Evolutionary conservation across 2,888 invertebrate genomes (phyloP).

Genomic region (Morinoia aosen): DNA sequence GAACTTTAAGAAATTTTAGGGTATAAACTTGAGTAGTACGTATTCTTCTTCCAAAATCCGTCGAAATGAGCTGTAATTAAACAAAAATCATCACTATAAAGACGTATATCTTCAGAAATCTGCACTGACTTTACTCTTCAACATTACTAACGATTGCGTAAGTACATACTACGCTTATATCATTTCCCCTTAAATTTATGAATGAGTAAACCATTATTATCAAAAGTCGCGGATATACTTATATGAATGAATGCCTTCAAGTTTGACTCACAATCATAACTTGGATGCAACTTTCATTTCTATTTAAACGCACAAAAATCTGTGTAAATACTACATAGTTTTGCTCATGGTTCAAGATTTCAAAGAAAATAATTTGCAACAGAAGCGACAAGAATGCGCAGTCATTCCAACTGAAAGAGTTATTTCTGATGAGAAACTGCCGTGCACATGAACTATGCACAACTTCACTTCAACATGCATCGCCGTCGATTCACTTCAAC

Average conservation of each 20-base stretch:
- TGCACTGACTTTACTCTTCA: not conserved
- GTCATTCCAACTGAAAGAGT: too few relatives aligned
- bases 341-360: not conserved
- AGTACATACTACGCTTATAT: not conserved
- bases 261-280: not conserved
- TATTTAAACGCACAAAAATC: not conserved
- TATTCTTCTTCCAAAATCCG: too few relatives aligned
- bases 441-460: not conserved
- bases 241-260: not conserved
- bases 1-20: too few relatives aligned
- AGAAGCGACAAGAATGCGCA: not conserved
- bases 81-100: too few relatives aligned
- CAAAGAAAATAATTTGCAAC: not conserved
- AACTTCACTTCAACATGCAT: not conserved
- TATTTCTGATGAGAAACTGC: too few relatives aligned
- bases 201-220: not conserved
- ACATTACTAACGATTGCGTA: not conserved
- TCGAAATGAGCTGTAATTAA: too few relatives aligned
- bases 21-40: too few relatives aligned
- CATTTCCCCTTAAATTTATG: not conserved
- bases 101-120: not conserved
- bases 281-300: not conserved
- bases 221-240: not conserved
- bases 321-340: not conserved
- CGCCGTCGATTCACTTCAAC: not conserved